Conservation (phyloP, 2,888 invertebrate species). For the Stramonita haemastoma region DNA sequence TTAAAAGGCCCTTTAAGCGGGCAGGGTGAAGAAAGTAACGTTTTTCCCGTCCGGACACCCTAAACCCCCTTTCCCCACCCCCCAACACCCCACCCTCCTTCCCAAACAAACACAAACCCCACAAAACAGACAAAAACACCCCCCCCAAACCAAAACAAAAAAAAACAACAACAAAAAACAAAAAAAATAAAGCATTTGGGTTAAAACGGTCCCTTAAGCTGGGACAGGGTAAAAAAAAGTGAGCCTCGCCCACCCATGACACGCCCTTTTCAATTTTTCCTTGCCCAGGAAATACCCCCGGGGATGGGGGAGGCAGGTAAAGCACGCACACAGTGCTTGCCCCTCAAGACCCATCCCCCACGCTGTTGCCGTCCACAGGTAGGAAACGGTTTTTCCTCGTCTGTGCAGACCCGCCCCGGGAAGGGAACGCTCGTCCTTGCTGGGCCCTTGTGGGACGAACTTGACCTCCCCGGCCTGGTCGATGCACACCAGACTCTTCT, state of each 20-base stretch:
- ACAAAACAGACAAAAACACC: too few relatives aligned
- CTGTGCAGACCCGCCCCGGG: conserved; percentile 25
- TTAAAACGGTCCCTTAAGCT: conserved; percentile 36
- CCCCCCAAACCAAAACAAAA: too few relatives aligned
- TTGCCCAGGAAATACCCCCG: conserved; percentile 38
- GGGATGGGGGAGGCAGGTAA: conserved; percentile 36
- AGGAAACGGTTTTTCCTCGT: conserved; percentile 25
- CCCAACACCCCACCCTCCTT: too few relatives aligned
- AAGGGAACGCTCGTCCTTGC: conserved; percentile 8
- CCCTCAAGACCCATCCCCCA: conserved; percentile 38
- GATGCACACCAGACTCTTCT: conserved; percentile 40
- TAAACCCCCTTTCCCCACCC: too few relatives aligned
- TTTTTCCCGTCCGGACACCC: too few relatives aligned
- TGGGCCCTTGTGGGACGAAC: conserved; percentile 25
- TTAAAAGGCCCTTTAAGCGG: too few relatives aligned
- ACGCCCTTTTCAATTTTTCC: conserved; percentile 35
- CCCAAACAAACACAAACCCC: too few relatives aligned
- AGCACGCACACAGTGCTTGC: conserved; percentile 41
- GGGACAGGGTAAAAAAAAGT: conserved; percentile 39
- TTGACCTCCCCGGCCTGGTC: conserved; percentile 44
- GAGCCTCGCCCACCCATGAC: conserved; percentile 43
- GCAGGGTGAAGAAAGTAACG: too few relatives aligned
- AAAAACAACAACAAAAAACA: too few relatives aligned
- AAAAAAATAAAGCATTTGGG: too few relatives aligned
- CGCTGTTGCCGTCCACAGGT: conserved; percentile 36